Evolutionary conservation across 2,113 vertebrate genomes (phyloP).

Genomic region (Oophaga pumilio): DNA sequence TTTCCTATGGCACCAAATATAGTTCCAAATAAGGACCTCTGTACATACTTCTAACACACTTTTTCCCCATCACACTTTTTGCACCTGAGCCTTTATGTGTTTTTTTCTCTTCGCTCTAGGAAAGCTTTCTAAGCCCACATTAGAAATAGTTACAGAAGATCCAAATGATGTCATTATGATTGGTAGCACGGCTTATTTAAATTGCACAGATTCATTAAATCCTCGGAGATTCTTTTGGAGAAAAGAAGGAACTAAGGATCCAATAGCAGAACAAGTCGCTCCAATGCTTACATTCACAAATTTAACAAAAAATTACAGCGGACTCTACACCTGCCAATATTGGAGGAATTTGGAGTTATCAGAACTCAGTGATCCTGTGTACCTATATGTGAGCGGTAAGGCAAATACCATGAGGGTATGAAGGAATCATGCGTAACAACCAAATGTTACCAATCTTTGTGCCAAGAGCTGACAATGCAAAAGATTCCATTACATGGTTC

Average conservation of each 20-base stretch:
- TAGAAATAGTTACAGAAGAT: neutral
- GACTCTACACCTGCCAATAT: conserved; percentile 21
- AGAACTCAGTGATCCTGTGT: neutral
- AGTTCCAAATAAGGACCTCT: no score
- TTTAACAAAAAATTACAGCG: neutral
- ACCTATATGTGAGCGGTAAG: conserved; percentile 34
- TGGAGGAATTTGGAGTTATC: neutral
- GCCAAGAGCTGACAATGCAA: no score
- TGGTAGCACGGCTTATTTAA: neutral
- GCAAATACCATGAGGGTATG: no score
- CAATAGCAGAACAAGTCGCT: neutral
- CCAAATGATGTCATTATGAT: neutral
- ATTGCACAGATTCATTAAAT: neutral
- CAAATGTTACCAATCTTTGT: no score
- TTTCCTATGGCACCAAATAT: no score
- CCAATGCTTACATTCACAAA: neutral
- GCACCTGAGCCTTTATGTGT: neutral
- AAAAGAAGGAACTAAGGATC: neutral
- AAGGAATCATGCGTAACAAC: no score
- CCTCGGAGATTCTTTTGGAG: neutral
- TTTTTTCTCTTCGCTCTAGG: neutral
- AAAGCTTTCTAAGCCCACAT: neutral
- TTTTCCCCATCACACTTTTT: neutral
- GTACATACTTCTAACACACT: neutral
- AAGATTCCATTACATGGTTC: no score